Evolutionary conservation across 1,140 invertebrate species (phyloP), one percentile per base, ranked within the genome.

Genomic region (Eriosoma lanigerum): DNA sequence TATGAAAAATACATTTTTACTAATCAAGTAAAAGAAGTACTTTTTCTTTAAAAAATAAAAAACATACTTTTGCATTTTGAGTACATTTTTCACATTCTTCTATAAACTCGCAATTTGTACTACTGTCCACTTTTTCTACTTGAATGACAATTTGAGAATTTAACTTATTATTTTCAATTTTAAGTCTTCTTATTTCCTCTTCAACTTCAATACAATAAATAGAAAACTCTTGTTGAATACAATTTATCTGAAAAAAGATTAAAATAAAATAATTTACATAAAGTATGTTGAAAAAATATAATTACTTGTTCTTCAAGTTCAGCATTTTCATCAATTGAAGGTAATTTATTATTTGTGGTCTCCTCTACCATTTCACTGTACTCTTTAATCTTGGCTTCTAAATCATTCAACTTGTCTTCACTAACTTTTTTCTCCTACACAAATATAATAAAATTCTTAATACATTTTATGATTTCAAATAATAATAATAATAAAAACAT

Each of bases 241-340:
- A 62, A 48, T 78, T 78, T 12, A 78, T 78, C 75, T 78, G 19
- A 60, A n/a, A 75, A 17, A 48, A 9, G 1, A 48, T 13, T 48
- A 9, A 54, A 73, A n/a, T 32, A 24, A 73, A 32, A 32, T 54
- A 13, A 32, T 6, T 32, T 29, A 13, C 44, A 70, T 10, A 44
- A 9, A 24, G 56, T 58, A 56, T 24, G 1, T 56, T 15, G 0
- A 21, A 38, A 58, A 1, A 58, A 56, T 21, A 58, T 46, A 46
- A 38, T 85, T 82, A 89, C 87, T 84, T 90, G 89, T 83, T 91
- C 90, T 85, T 95, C 93, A 32, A 94, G 86, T 83, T 88, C 89
- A 68, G 89, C 89, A 80, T 89, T 90, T 85, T 94, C 93, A 83
- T 92, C 91, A 82, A 94, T 94, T 2, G 93, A 90, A 13, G 92